Percentiles rank a stretch among this genome's conserved stretches.
Conservation (phyloP, 2,797 vertebrate genomes). For the Esox lucius region DNA sequence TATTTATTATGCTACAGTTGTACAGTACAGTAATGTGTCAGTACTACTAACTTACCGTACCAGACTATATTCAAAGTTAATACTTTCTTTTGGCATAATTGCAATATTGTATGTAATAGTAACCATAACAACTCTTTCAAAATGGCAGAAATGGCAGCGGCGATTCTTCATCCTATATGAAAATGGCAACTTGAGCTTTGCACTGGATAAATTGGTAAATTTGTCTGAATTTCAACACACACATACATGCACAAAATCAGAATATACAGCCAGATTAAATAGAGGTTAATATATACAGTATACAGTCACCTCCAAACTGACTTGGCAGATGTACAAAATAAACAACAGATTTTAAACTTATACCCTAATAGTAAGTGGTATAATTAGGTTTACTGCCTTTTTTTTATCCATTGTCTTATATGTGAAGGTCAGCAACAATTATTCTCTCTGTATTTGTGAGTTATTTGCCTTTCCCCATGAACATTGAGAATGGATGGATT, state of each 20-base stretch:
- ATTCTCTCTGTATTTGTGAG: no score
- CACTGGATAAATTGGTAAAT: conserved; percentile 71
- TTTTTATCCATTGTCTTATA: no score
- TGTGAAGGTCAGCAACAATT: no score
- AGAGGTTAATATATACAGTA: background rate
- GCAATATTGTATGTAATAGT: background rate
- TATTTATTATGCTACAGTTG: background rate
- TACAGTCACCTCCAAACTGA: no score
- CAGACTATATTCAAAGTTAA: background rate
- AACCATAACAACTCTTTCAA: background rate
- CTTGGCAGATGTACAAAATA: no score
- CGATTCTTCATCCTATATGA: conserved; percentile 76
- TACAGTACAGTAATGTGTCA: background rate
- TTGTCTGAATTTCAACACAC: background rate
- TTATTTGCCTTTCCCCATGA: no score
- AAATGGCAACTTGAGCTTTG: conserved; percentile 68
- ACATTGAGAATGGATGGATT: no score
- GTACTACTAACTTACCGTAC: background rate
- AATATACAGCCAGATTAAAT: background rate
- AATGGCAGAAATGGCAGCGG: conserved; percentile 72
- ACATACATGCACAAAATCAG: background rate
- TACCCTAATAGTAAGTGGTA: no score
- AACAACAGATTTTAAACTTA: no score
- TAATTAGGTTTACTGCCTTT: no score
- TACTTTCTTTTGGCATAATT: background rate